Conservation (phyloP, 2,797 vertebrate species). For the Liasis olivaceus region DNA sequence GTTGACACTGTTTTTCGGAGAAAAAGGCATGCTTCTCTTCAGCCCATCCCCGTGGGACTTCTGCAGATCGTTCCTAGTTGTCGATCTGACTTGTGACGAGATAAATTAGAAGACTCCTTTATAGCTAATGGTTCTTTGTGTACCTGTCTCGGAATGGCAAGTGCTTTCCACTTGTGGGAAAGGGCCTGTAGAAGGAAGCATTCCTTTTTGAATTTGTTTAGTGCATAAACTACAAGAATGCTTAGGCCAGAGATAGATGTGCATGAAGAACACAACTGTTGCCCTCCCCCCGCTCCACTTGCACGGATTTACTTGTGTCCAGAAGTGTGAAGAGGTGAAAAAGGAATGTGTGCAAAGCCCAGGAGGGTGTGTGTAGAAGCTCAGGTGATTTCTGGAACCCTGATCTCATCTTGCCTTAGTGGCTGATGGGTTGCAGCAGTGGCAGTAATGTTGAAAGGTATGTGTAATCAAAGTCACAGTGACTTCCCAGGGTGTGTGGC, state of each 20-base stretch:
- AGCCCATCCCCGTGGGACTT: background rate
- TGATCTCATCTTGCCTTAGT: slow-evolving; percentile 20
- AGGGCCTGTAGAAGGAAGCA: background rate
- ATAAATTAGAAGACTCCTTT: background rate
- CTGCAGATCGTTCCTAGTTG: background rate
- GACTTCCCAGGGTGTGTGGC: slow-evolving; percentile 24
- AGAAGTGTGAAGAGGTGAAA: background rate
- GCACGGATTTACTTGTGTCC: background rate
- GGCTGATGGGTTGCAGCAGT: slow-evolving; percentile 17
- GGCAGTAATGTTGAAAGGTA: slow-evolving; percentile 26
- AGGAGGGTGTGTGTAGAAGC: background rate
- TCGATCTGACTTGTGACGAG: background rate
- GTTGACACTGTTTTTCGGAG: background rate
- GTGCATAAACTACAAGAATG: background rate
- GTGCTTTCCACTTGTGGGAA: background rate
- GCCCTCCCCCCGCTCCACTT: no score
- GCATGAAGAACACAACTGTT: no score
- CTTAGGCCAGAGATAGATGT: background rate
- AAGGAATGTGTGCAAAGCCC: background rate
- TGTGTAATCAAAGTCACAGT: slow-evolving; percentile 13
- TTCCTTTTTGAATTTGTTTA: background rate
- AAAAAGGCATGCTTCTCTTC: background rate
- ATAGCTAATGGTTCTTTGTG: background rate
- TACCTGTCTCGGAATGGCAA: background rate
- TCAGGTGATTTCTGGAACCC: background rate